phyloP scores from a whole-genome alignment of 2,888 invertebrate genomes.

The Drosophila aldrichi region DNA sequence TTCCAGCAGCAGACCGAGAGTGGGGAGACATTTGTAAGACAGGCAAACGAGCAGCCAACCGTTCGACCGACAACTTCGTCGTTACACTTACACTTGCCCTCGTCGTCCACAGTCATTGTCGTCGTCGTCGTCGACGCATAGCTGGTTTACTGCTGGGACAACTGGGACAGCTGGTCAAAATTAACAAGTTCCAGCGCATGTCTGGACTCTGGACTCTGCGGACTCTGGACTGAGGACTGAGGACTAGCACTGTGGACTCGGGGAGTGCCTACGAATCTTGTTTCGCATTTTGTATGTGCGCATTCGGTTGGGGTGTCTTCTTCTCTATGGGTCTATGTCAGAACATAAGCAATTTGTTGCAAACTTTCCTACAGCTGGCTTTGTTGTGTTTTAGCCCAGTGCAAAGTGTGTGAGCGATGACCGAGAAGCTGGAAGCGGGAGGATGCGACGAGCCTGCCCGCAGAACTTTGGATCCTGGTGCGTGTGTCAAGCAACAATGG shows the following conservation, averaged over 20 bases:
- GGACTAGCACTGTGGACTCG: slow-evolving; percentile 2
- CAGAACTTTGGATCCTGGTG: slow-evolving; percentile 51
- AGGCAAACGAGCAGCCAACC: slow-evolving; percentile 57
- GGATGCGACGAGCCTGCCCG: slow-evolving; percentile 31
- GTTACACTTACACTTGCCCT: slow-evolving; percentile 43
- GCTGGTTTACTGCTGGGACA: slow-evolving; percentile 68
- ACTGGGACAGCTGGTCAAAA: slow-evolving; percentile 78
- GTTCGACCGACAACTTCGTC: slow-evolving; percentile 53
- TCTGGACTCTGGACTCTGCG: slow-evolving; percentile 35
- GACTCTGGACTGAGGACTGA: neutral
- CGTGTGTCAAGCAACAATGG: slow-evolving; percentile 55
- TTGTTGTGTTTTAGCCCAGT: slow-evolving; percentile 55
- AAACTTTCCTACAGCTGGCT: slow-evolving; percentile 70
- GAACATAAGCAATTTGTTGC: slow-evolving; percentile 79
- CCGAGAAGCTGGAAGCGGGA: neutral
- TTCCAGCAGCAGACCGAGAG: slow-evolving; percentile 32
- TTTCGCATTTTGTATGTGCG: slow-evolving; percentile 15
- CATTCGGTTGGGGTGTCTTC: slow-evolving; percentile 20
- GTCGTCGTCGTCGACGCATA: slow-evolving; percentile 14
- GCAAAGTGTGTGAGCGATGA: slow-evolving; percentile 11
- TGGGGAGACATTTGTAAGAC: slow-evolving; percentile 43
- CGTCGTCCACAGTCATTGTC: slow-evolving; percentile 24
- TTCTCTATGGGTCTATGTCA: slow-evolving; percentile 51
- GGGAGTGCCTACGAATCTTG: slow-evolving; percentile 30
- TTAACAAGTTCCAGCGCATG: slow-evolving; percentile 77